Evolutionary conservation across 2,888 invertebrate species (phyloP).

Genomic region (Myathropa florea): DNA sequence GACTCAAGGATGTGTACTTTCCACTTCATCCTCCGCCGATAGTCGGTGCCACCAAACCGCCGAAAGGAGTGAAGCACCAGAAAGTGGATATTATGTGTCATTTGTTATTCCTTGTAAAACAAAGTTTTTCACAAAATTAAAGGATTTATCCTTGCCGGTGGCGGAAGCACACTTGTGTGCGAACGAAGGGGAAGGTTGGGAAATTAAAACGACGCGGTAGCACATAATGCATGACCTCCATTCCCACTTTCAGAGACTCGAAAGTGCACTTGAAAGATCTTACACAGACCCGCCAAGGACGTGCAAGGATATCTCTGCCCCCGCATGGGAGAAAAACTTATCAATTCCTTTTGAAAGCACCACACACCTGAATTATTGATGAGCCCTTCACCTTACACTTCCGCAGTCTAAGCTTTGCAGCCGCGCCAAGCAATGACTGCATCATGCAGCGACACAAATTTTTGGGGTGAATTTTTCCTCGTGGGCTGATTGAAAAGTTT

Average conservation of each 20-base stretch:
- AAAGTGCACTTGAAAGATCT: constrained; percentile 55
- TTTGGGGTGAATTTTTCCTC: constrained; percentile 43
- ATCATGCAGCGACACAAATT: constrained; percentile 23
- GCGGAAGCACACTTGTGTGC: neutral
- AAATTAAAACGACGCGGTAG: constrained; percentile 22
- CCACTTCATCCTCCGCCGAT: constrained; percentile 45
- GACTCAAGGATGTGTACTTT: constrained; percentile 51
- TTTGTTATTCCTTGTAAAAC: constrained; percentile 74
- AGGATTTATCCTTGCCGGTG: constrained; percentile 56
- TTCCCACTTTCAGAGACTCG: neutral
- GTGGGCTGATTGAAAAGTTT: constrained; percentile 76
- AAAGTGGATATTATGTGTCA: constrained; percentile 71
- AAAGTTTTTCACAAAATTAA: constrained; percentile 67
- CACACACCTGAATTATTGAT: constrained; percentile 69
- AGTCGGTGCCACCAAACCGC: constrained; percentile 1
- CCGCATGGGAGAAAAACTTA: constrained; percentile 36
- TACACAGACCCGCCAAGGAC: constrained; percentile 31
- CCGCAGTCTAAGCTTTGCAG: neutral
- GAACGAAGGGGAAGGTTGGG: neutral
- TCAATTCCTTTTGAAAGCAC: constrained; percentile 66
- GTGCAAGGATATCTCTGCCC: neutral
- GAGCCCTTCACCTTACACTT: constrained; percentile 19
- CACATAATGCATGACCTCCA: constrained; percentile 59
- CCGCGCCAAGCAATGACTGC: constrained; percentile 33
- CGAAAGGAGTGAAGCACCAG: constrained; percentile 8